A percentile compares a stretch with the other conserved stretches of the same genome.
Conservation (phyloP, 2,797 vertebrate genomes). For the Chelidonichthys spinosus region DNA sequence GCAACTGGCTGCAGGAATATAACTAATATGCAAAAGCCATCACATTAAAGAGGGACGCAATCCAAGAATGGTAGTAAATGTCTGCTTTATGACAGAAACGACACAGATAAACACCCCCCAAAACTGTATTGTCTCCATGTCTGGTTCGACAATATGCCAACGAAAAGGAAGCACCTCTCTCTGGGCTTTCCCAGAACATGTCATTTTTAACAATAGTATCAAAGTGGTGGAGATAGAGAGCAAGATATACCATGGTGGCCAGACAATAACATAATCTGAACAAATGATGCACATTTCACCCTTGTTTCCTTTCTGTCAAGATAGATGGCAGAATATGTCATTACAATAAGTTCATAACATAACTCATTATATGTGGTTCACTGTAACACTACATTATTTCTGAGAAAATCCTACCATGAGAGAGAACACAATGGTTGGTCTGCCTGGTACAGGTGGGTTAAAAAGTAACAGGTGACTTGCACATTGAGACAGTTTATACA, state of each 20-base stretch:
- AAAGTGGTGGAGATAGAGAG: constrained; percentile 53
- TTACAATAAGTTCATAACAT: constrained; percentile 23
- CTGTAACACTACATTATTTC: constrained; percentile 9
- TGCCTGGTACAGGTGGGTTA: constrained; percentile 1
- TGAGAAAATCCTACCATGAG: neutral
- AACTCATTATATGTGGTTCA: constrained; percentile 12
- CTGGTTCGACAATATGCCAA: constrained; percentile 3
- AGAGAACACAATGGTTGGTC: too few species aligned
- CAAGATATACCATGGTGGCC: constrained; percentile 43
- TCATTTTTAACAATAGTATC: constrained; percentile 74
- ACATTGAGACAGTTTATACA: constrained; percentile 22
- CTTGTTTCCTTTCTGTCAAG: constrained; percentile 52
- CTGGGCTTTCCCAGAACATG: constrained; percentile 58
- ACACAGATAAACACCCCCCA: neutral
- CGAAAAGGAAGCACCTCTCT: constrained; percentile 49
- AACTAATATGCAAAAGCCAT: constrained; percentile 21
- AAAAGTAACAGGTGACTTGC: constrained; percentile 22
- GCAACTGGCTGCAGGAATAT: constrained; percentile 29
- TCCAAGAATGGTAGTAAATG: neutral
- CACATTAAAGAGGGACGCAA: neutral
- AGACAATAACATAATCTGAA: constrained; percentile 69
- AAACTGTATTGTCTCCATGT: constrained; percentile 14
- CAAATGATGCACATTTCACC: constrained; percentile 68
- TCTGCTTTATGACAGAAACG: neutral
- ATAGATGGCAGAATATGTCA: constrained; percentile 39